A percentile compares a stretch with the other conserved stretches of the same genome.
These are phyloP conservation scores for Smittia aterrima DNA, from an alignment of 2,888 invertebrate genomes.

Conservation along the genomic window DNA sequence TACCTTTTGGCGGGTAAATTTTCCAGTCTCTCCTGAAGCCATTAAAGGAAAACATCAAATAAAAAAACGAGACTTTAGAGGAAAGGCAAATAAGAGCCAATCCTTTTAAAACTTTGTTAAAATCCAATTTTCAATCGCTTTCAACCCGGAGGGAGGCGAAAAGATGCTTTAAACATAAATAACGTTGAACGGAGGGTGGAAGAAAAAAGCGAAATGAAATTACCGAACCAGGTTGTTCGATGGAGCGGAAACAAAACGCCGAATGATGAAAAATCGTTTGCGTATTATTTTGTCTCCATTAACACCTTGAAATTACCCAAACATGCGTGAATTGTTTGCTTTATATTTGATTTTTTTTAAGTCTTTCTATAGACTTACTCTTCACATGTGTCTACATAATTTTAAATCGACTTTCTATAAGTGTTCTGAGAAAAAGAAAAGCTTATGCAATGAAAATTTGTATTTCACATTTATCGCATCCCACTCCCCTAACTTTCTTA, in stretches of 20 bases:
- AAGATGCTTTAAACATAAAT: too few relatives aligned
- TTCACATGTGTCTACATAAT: background rate
- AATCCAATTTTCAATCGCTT: constrained; percentile 36
- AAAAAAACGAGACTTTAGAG: too few relatives aligned
- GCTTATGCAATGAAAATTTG: too few relatives aligned
- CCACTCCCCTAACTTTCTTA: too few relatives aligned
- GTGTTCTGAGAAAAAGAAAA: too few relatives aligned
- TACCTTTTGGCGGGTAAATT: background rate
- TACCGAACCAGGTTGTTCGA: background rate
- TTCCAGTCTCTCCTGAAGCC: background rate
- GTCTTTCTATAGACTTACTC: background rate
- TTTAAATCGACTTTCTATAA: too few relatives aligned
- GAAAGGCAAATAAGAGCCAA: background rate
- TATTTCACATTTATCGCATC: too few relatives aligned
- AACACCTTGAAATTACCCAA: constrained; percentile 24
- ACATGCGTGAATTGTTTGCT: constrained; percentile 24
- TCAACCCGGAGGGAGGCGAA: background rate
- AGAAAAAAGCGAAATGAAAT: background rate
- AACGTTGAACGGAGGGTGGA: background rate
- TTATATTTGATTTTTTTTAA: constrained; percentile 12
- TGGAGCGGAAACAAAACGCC: background rate
- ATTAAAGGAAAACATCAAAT: background rate
- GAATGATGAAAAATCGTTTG: constrained; percentile 32
- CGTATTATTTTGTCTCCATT: constrained; percentile 32
- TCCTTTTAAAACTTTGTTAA: constrained; percentile 36